A percentile compares a stretch with the other conserved stretches of the same genome.
Evolutionary conservation across 2,888 invertebrate species (phyloP).

Genomic region (Syrphus vitripennis): DNA sequence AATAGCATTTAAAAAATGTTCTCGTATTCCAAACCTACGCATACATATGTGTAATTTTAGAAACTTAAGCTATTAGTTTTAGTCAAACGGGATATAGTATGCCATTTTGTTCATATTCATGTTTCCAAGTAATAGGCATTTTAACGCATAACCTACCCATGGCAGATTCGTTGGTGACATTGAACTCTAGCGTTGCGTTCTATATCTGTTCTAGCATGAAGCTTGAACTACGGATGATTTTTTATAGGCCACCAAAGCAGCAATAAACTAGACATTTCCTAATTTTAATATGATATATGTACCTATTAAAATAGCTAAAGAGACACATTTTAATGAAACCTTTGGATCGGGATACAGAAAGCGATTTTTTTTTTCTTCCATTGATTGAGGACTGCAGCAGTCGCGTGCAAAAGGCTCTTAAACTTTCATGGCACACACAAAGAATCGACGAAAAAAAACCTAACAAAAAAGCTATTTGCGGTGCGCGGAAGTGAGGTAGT

Average conservation of each 20-base stretch:
- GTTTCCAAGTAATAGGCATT: neutral
- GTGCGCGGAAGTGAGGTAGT: conserved; percentile 6
- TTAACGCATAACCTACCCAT: neutral
- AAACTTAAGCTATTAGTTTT: neutral
- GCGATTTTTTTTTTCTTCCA: neutral
- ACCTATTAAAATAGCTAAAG: conserved; percentile 44
- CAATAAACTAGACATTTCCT: conserved; percentile 31
- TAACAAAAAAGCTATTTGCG: conserved; percentile 37
- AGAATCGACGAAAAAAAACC: neutral
- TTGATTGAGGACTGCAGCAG: conserved; percentile 15
- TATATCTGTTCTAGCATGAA: neutral
- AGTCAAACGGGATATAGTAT: neutral
- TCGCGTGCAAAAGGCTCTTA: conserved; percentile 78
- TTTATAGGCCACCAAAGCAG: neutral
- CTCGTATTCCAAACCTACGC: neutral
- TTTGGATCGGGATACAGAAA: conserved; percentile 9
- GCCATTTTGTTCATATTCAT: no score
- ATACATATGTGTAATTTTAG: neutral
- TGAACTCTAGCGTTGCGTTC: conserved; percentile 35
- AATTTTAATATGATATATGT: conserved; percentile 31
- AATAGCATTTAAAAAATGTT: neutral
- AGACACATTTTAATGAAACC: conserved; percentile 53
- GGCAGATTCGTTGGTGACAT: conserved; percentile 38
- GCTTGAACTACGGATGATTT: neutral
- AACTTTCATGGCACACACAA: conserved; percentile 70